Base-by-base conservation (phyloP, 2,888 invertebrate genomes). In the Habrosyne pyritoides region DNA sequence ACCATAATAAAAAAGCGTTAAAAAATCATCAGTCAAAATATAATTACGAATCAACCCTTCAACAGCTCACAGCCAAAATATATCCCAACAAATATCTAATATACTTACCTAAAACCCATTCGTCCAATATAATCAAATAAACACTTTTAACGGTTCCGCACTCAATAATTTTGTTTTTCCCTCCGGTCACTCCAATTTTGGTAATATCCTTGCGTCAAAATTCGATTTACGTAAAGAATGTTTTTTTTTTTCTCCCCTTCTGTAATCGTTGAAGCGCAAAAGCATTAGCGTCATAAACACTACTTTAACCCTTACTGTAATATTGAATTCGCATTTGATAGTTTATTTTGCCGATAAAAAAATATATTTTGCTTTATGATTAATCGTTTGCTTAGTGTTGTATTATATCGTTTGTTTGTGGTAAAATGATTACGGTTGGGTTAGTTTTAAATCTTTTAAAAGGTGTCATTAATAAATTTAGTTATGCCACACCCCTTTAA, bases 221-320 rank as follows among this genome's bases (percentile, higher is more conserved):
- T 81, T 86, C 79, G 80, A 88, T 90, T 91, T 87, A 84, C 84
- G 80, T 76, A 86, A 87, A 87, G 87, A 86, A 77, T 72, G 69
- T 75, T 74, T 79, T 75, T 73, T 66, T 74, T 79, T 75, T 72
- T 66, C 74, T 78, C 84, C 86, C 82, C 78, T 75, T 65, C 65
- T 67, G 66, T 65, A 81, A 72, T 71, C 81, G 67, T 72, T 77
- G 76, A 70, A 80, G 84, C 85, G 87, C 80, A 75, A 79, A 80
- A 75, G 75, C 80, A 84, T 86, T 87, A 86, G 78, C 75, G 80
- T 82, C 83, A 79, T 74, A 74, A 76, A 69, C 72, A 77, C 57
- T 47, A 64, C 58, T 55, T 60, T 70, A 73, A 75, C 78, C 76
- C 68, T 70, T 73, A 61, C 64, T 71, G 71, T 73, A 65, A 79